A percentile compares a stretch with the other conserved stretches of the same genome.
These are phyloP conservation scores for Cyrtonyx montezumae DNA, from an alignment of 2,113 vertebrate genomes.

Conservation along the genomic window DNA sequence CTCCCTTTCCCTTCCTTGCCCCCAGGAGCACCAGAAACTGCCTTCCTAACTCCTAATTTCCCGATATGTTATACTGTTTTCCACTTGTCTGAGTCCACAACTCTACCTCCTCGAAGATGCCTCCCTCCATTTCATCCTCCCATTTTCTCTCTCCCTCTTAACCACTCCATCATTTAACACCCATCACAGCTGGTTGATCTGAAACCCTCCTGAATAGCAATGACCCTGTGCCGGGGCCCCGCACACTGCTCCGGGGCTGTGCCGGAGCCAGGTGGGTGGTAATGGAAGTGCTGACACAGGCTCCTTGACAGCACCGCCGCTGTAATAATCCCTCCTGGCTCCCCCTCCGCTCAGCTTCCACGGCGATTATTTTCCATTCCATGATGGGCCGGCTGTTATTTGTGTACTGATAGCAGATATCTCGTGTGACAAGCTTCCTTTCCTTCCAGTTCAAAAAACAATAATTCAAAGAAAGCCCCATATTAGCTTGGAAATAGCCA, in stretches of 20 bases:
- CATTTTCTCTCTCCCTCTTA: conserved; percentile 46
- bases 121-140: conserved; percentile 4
- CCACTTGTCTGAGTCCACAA: conserved; percentile 21
- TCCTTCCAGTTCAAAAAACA: conserved; percentile 72
- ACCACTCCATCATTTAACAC: conserved; percentile 63
- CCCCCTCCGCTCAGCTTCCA: conserved; percentile 36
- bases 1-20: background rate
- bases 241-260: background rate
- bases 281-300: conserved; percentile 72
- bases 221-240: background rate
- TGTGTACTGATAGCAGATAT: conserved; percentile 75
- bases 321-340: conserved; percentile 60
- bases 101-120: background rate
- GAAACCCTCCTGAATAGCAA: conserved; percentile 66
- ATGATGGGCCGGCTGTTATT: conserved; percentile 70
- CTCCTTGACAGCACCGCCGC: conserved; percentile 38
- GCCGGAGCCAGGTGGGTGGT: conserved; percentile 58
- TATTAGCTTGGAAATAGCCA: conserved; percentile 65
- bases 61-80: background rate
- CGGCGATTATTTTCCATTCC: conserved; percentile 62
- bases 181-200: conserved; percentile 58
- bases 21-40: background rate
- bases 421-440: conserved; percentile 65
- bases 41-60: background rate
- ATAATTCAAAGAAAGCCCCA: conserved; percentile 63